Conservation (phyloP, 2,797 vertebrate genomes). For the Mus caroli region DNA sequence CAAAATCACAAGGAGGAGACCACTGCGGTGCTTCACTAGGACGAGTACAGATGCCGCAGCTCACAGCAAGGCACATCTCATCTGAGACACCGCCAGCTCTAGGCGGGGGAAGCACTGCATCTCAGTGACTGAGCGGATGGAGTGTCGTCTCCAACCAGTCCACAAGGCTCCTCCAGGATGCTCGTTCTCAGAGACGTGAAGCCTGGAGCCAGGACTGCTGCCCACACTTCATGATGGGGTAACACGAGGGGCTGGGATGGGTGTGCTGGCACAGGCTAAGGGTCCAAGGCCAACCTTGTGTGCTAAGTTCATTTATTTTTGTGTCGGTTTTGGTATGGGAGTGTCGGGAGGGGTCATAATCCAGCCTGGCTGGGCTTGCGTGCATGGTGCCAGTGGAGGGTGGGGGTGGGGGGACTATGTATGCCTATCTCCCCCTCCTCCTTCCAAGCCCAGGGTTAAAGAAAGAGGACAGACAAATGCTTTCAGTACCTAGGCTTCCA, state of each 20-base stretch:
- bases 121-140: accelerated
- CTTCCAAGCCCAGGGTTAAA: neutral
- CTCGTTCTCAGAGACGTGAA: accelerated
- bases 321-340: neutral
- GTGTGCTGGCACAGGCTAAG: neutral
- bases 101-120: neutral
- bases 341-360: too few species aligned
- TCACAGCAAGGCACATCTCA: neutral
- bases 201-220: neutral
- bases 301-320: neutral
- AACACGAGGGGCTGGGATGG: too few species aligned
- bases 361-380: neutral
- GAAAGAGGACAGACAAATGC: neutral
- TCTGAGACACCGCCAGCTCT: neutral
- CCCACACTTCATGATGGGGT: neutral
- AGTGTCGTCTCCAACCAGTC: neutral
- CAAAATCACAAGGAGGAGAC: neutral
- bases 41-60: accelerated
- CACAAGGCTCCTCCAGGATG: neutral
- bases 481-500: neutral
- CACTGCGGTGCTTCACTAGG: neutral
- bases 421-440: neutral
- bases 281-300: accelerated
- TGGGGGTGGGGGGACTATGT: neutral
- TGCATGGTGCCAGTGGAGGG: neutral